phyloP scores from a whole-genome alignment of 2,888 invertebrate genomes.

The Apocheima hispidaria region DNA sequence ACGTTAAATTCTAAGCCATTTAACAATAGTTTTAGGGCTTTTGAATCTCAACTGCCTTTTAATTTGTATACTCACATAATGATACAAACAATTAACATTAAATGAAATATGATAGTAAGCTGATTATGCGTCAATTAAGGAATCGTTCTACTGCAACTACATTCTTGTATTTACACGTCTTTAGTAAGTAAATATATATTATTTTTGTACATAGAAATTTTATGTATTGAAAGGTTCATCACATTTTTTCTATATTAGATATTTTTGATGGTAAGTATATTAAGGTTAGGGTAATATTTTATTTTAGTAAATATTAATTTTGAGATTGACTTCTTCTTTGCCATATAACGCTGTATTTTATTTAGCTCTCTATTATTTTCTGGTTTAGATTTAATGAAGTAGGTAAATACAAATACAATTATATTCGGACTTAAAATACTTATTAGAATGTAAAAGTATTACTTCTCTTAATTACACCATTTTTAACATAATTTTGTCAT shows the following conservation, averaged over 20 bases:
- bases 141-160: not conserved
- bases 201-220: conserved; percentile 40
- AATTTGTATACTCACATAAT: not conserved
- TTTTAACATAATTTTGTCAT: not conserved
- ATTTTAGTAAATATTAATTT: conserved; percentile 40
- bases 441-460: conserved; percentile 12
- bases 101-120: not conserved
- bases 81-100: not conserved
- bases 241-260: conserved; percentile 34
- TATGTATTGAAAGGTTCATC: conserved; percentile 39
- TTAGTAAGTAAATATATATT: conserved; percentile 29
- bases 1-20: conserved; percentile 10
- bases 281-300: conserved; percentile 38
- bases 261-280: conserved; percentile 36
- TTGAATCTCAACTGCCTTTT: not conserved
- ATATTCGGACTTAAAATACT: conserved; percentile 17
- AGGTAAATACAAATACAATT: not conserved
- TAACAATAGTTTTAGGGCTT: not conserved
- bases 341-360: conserved; percentile 33
- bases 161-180: conserved; percentile 12
- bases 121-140: not conserved
- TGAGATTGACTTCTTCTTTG: conserved; percentile 31
- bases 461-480: not conserved
- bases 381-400: conserved; percentile 7
- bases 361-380: conserved; percentile 30